Percentiles rank a stretch among this genome's conserved stretches.
These are phyloP conservation scores for Muscidifurax raptorellus DNA, from an alignment of 1,140 invertebrate species.

Conservation along the genomic window DNA sequence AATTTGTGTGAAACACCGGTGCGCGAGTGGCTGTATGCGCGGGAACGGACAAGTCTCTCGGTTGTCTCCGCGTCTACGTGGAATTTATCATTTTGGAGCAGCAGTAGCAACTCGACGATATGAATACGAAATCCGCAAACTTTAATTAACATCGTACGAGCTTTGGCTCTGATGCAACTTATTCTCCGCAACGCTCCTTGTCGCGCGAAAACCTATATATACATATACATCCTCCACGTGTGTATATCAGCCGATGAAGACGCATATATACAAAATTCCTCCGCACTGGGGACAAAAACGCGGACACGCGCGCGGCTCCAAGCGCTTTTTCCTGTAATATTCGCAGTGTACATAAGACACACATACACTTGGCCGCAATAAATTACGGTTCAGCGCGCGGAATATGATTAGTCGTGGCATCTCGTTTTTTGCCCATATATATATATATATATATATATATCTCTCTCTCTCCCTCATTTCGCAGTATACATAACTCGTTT, in stretches of 20 bases:
- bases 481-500: too few species aligned
- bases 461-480: neutral
- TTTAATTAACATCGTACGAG: slow-evolving; percentile 18
- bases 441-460: too few species aligned
- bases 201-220: too few species aligned
- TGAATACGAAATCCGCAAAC: slow-evolving; percentile 12
- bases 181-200: neutral
- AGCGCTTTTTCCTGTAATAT: too few species aligned
- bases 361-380: neutral
- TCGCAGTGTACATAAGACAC: neutral
- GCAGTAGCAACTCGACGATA: neutral
- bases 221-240: too few species aligned
- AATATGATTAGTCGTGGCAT: slow-evolving; percentile 38
- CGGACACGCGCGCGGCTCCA: neutral
- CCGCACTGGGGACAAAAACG: neutral
- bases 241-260: neutral
- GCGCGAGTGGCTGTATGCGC: neutral
- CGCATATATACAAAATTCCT: neutral
- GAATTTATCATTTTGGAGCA: neutral
- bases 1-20: neutral
- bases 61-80: neutral
- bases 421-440: neutral
- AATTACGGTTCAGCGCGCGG: slow-evolving; percentile 11
- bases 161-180: neutral
- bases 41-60: neutral